A percentile compares a stretch with the other conserved stretches of the same genome.
Conservation (phyloP, 2,797 vertebrate species). For the Gouania willdenowi region DNA sequence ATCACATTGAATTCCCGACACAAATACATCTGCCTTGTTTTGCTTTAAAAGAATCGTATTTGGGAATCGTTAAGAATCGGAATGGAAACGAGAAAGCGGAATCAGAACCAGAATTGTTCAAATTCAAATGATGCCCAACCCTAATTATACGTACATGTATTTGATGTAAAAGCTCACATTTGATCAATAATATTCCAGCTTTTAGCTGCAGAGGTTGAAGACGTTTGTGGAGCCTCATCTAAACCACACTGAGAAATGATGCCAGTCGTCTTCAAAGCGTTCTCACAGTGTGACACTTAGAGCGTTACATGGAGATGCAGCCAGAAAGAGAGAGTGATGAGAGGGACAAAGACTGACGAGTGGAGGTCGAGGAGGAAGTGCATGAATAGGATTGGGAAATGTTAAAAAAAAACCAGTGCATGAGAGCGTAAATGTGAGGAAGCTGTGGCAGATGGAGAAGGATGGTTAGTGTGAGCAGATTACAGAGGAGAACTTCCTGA, state of each 20-base stretch:
- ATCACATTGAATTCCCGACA: too few relatives aligned
- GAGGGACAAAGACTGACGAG: slow-evolving; percentile 39
- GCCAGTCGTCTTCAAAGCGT: slow-evolving; percentile 39
- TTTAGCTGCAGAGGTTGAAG: slow-evolving; percentile 5
- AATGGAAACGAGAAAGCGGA: too few relatives aligned
- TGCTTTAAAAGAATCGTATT: too few relatives aligned
- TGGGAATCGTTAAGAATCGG: too few relatives aligned
- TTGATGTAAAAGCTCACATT: too few relatives aligned
- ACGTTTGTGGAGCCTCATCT: too few relatives aligned
- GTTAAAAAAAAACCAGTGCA: slow-evolving; percentile 54
- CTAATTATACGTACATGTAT: too few relatives aligned
- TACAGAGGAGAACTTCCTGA: slow-evolving; percentile 70
- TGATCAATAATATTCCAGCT: too few relatives aligned
- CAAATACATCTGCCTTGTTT: too few relatives aligned
- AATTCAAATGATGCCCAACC: too few relatives aligned
- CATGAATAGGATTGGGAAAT: slow-evolving; percentile 40
- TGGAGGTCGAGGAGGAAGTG: slow-evolving; percentile 59
- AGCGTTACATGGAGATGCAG: slow-evolving; percentile 17
- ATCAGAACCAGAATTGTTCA: too few relatives aligned
- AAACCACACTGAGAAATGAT: slow-evolving; percentile 25
- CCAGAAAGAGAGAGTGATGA: slow-evolving; percentile 21
- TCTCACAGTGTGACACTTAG: slow-evolving; percentile 24
- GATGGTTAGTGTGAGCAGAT: slow-evolving; percentile 64
- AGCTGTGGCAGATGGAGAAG: slow-evolving; percentile 56
- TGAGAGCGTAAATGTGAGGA: slow-evolving; percentile 55